Conservation (phyloP, 2,888 invertebrate genomes). For the Latrodectus elegans region DNA sequence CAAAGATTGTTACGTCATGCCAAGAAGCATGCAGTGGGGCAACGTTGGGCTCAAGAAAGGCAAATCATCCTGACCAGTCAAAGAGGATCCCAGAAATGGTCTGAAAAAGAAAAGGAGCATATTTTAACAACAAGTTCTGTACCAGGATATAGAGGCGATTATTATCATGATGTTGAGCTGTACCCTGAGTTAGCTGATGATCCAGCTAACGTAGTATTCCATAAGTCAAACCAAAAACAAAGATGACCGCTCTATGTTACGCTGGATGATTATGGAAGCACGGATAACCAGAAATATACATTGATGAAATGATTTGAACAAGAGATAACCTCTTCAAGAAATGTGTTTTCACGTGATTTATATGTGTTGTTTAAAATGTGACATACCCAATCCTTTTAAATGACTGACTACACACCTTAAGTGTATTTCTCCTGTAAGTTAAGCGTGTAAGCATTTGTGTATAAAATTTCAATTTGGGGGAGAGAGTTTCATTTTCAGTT, state of each 20-base stretch:
- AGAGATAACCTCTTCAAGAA: too few species aligned
- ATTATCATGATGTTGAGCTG: constrained; percentile 90
- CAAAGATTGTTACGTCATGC: constrained; percentile 91
- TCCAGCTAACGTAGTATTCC: constrained; percentile 92
- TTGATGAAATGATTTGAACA: too few species aligned
- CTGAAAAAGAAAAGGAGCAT: constrained; percentile 93
- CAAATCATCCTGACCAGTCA: constrained; percentile 79
- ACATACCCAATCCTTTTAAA: constrained; percentile 18
- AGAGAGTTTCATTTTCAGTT: too few species aligned
- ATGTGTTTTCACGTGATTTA: constrained; percentile 15
- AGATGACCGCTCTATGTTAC: constrained; percentile 34
- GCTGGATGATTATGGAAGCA: too few species aligned
- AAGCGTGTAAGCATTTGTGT: background rate
- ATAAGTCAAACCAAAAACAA: constrained; percentile 66
- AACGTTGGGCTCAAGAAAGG: constrained; percentile 95
- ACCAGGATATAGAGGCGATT: constrained; percentile 91
- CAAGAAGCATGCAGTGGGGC: constrained; percentile 91
- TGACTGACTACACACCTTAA: background rate
- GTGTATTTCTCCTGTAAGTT: constrained; percentile 4
- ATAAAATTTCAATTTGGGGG: too few species aligned
- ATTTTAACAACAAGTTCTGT: constrained; percentile 90
- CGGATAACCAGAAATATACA: too few species aligned
- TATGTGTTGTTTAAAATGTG: constrained; percentile 28
- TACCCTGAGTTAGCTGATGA: constrained; percentile 96
- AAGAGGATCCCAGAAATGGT: constrained; percentile 84